Conservation (phyloP, 2,888 invertebrate genomes). For the Drosophila multiciliata region DNA sequence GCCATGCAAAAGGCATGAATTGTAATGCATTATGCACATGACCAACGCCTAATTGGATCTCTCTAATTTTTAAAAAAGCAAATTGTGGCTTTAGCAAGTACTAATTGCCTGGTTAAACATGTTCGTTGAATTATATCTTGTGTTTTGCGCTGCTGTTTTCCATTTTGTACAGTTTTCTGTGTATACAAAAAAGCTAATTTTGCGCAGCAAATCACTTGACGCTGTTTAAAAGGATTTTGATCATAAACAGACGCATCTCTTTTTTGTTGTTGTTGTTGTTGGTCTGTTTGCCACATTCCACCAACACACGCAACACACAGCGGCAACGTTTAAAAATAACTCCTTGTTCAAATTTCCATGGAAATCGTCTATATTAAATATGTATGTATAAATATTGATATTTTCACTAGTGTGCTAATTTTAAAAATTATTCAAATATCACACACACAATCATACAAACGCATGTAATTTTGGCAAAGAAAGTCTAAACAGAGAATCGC, state of each 20-base stretch:
- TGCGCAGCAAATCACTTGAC: slow-evolving; percentile 22
- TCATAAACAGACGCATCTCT: slow-evolving; percentile 71
- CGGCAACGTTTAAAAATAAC: slow-evolving; percentile 75
- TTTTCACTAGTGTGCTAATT: slow-evolving; percentile 76
- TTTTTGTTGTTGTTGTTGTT: slow-evolving; percentile 6
- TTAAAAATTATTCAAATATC: slow-evolving; percentile 50
- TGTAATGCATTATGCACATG: slow-evolving; percentile 18
- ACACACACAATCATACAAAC: neutral
- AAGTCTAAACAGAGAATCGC: slow-evolving; percentile 2
- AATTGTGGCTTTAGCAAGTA: neutral
- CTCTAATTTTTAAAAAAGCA: neutral
- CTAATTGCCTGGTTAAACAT: neutral
- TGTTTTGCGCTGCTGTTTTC: neutral
- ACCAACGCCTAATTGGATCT: slow-evolving; percentile 4
- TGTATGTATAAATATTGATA: slow-evolving; percentile 77
- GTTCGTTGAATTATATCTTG: neutral
- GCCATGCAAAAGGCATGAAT: slow-evolving; percentile 3
- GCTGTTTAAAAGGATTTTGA: slow-evolving; percentile 65
- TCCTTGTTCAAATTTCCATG: slow-evolving; percentile 72
- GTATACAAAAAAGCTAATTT: slow-evolving; percentile 5
- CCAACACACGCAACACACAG: neutral
- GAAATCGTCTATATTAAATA: slow-evolving; percentile 67
- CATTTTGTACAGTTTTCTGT: neutral
- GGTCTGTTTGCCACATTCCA: slow-evolving; percentile 5
- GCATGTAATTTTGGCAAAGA: slow-evolving; percentile 18